These are phyloP conservation scores for Drosophila nannoptera DNA, from an alignment of 1,140 invertebrate species.

Conservation along the genomic window DNA sequence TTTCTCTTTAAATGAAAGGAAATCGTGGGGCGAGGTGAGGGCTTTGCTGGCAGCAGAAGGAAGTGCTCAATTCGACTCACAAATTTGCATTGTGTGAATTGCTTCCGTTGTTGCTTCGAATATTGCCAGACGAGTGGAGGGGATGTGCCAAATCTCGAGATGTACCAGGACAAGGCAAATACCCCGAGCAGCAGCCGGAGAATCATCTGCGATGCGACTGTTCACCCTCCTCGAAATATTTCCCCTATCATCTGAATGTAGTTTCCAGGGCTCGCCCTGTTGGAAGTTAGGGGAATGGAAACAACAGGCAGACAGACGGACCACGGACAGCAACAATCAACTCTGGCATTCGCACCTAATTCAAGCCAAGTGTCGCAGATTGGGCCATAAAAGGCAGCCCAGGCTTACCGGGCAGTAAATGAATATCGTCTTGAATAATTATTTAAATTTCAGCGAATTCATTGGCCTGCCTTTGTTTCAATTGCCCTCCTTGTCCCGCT, in stretches of 20 bases:
- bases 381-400: constrained; percentile 13
- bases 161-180: constrained; percentile 16
- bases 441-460: constrained; percentile 25
- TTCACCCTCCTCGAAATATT: background rate
- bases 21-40: background rate
- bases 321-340: background rate
- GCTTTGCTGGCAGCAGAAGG: constrained; percentile 2
- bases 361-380: constrained; percentile 11
- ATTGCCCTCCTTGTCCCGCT: constrained; percentile 11
- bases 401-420: constrained; percentile 7
- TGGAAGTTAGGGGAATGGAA: background rate
- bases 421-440: constrained; percentile 22
- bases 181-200: background rate
- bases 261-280: background rate
- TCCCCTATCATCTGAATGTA: background rate
- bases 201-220: background rate
- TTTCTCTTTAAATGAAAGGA: constrained; percentile 20
- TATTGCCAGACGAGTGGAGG: constrained; percentile 18
- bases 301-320: background rate
- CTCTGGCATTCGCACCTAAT: constrained; percentile 9
- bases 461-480: constrained; percentile 17
- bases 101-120: constrained; percentile 49
- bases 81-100: constrained; percentile 65
- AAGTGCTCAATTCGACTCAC: constrained; percentile 43
- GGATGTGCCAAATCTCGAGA: constrained; percentile 10